Percentiles rank a stretch among this genome's conserved stretches.
Conservation (phyloP, 2,113 vertebrate species). For the Emydocephalus ijimae region DNA sequence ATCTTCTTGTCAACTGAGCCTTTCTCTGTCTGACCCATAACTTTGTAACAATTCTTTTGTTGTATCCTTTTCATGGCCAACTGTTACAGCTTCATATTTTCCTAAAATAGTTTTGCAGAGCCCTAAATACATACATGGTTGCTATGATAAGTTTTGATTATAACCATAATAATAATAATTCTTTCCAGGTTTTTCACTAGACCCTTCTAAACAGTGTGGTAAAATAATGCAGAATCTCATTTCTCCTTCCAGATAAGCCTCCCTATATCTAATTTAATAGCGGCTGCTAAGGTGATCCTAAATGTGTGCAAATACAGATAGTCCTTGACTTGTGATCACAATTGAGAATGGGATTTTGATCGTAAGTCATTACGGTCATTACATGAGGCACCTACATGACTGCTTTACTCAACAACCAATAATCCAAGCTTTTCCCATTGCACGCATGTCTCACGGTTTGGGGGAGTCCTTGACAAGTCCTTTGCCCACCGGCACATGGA, state of each 20-base stretch:
- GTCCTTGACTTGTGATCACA: not conserved
- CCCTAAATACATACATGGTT: not conserved
- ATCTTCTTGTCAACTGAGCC: not conserved
- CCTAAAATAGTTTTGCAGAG: not conserved
- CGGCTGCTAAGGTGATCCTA: not conserved
- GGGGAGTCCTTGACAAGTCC: not conserved
- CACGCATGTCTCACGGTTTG: not conserved
- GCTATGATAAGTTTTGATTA: not conserved
- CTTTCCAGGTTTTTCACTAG: not conserved
- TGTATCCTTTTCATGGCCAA: not conserved
- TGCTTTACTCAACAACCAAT: not conserved
- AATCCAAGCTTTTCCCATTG: not conserved
- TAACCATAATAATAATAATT: not conserved
- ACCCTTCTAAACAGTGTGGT: not conserved
- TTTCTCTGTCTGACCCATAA: not conserved
- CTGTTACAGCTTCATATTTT: not conserved
- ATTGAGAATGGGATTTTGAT: not conserved
- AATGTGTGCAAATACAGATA: not conserved
- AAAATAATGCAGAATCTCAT: not conserved
- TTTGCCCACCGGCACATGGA: not conserved
- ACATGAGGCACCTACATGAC: not conserved
- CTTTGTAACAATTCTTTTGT: not conserved
- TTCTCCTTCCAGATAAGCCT: not conserved
- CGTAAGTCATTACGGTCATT: not conserved
- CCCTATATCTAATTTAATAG: not conserved